A percentile compares a stretch with the other conserved stretches of the same genome.
Conservation (phyloP, 1,140 invertebrate genomes). For the Teleopsis dalmanni region DNA sequence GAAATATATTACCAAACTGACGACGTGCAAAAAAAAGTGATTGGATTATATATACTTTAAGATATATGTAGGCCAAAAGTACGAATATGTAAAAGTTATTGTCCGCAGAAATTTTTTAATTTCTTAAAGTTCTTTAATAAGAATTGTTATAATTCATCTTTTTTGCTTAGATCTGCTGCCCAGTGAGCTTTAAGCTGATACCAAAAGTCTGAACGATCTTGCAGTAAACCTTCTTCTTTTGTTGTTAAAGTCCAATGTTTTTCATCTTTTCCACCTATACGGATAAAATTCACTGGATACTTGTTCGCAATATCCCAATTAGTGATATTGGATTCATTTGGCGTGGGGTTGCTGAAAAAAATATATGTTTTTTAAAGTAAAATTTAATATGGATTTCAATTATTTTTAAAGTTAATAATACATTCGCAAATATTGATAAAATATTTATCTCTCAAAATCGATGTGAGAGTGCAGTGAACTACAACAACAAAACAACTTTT, state of each 20-base stretch:
- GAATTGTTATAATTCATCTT: constrained; percentile 16
- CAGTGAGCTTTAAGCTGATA: constrained; percentile 24
- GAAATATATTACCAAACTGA: too few relatives aligned
- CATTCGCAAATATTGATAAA: too few relatives aligned
- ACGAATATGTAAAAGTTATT: neutral
- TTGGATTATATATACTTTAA: neutral
- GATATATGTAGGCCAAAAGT: neutral
- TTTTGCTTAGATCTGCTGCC: constrained; percentile 18
- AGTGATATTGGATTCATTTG: constrained; percentile 26
- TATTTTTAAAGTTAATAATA: too few relatives aligned
- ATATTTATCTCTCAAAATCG: too few relatives aligned
- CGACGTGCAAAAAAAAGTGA: constrained; percentile 2
- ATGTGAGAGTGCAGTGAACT: too few relatives aligned
- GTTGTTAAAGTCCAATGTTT: constrained; percentile 14
- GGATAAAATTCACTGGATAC: constrained; percentile 42
- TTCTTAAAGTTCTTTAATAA: neutral
- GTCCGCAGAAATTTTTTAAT: neutral
- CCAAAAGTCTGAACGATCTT: constrained; percentile 34
- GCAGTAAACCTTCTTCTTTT: constrained; percentile 24
- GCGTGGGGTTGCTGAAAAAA: constrained; percentile 48
- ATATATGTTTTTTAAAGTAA: neutral
- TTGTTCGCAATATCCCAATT: constrained; percentile 47
- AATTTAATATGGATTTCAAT: neutral
- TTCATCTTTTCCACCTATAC: constrained; percentile 41
- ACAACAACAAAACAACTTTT: too few relatives aligned